A percentile compares a stretch with the other conserved stretches of the same genome.
These are phyloP conservation scores for Esox niger DNA, from an alignment of 2,113 vertebrate genomes.

Conservation along the genomic window DNA sequence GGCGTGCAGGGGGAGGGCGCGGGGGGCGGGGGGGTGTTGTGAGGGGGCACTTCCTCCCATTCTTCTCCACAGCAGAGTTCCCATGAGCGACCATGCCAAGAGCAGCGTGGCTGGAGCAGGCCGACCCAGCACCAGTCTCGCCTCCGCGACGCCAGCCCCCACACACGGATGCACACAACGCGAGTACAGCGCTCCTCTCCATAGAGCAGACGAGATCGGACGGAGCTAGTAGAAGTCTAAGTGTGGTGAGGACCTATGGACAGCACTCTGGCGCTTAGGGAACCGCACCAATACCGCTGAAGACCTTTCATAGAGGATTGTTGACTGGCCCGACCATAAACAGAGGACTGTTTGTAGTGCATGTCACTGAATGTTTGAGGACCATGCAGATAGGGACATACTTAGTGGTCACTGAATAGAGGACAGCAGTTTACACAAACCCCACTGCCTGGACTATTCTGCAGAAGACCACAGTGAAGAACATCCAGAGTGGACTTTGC, in stretches of 20 bases:
- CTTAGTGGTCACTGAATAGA: not conserved
- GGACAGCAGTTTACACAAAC: not conserved
- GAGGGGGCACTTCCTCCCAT: conserved; percentile 90
- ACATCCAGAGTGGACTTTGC: not conserved
- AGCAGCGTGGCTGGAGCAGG: conserved; percentile 75
- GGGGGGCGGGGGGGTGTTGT: conserved; percentile 79
- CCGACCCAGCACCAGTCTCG: conserved; percentile 58
- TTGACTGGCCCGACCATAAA: too few relatives aligned
- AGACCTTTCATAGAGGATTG: too few relatives aligned
- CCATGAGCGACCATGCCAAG: conserved; percentile 86
- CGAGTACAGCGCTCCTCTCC: not conserved
- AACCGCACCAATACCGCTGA: too few relatives aligned
- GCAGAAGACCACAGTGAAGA: not conserved
- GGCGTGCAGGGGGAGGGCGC: conserved; percentile 56
- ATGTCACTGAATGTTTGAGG: not conserved
- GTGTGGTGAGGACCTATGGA: too few relatives aligned
- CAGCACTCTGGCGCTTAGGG: too few relatives aligned
- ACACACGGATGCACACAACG: conserved; percentile 23
- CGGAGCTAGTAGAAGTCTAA: not conserved
- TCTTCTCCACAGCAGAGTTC: conserved; percentile 82
- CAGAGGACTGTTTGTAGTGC: too few relatives aligned
- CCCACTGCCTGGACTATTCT: not conserved
- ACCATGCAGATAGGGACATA: not conserved
- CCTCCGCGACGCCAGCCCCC: conserved; percentile 49
- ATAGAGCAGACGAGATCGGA: not conserved